Base-by-base conservation (phyloP, 2,888 invertebrate species). In the Plagodis pulveraria region DNA sequence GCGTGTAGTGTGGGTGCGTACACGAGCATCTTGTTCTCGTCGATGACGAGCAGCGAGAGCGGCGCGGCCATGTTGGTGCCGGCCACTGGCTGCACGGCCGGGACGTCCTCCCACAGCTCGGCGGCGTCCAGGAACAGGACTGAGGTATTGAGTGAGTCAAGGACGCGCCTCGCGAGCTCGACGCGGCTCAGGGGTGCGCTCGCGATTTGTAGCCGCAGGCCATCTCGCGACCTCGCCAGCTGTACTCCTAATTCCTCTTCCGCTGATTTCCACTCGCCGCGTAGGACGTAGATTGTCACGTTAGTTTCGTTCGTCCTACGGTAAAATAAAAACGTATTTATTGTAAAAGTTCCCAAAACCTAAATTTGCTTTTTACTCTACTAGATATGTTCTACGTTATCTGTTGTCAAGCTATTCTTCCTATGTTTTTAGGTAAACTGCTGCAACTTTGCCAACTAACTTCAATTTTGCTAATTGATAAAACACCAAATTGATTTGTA, bases 61-160 rank as follows among this genome's bases (percentile, higher is more conserved):
- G 5, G 10, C 5, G 10, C 10, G n/a, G 34, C 7, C 34, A 2
- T 0, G 6, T 6, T 0, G 34, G 6, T 5, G 12, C 12, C 8
- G 9, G 9, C n/a, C n/a, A 33, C 1, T 6, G 32, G 8, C 9
- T 6, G 47, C 47, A 49, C 49, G 32, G n/a, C 36, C 7, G 22
- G 6, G 6, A 4, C 9, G 32, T 32, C 33, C 10, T 7, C 6
- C 49, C 49, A 49, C 32, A 40, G 49, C 40, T 40, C 40, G 10
- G 49, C 40, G 10, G 49, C 48, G 48, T 49, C 49, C 7, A 49
- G 32, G 40, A 49, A 49, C 10, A 49, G 32, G 40, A 49, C 9
- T 22, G 48, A 40, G 38, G 22, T 22, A 22, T 22, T 5, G 22
- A 2, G 9, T 6, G 40, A 4, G 6, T 9, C 7, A 32, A 2